Evolutionary conservation across 2,888 invertebrate species (phyloP).

Genomic region (Euplagia quadripunctaria): DNA sequence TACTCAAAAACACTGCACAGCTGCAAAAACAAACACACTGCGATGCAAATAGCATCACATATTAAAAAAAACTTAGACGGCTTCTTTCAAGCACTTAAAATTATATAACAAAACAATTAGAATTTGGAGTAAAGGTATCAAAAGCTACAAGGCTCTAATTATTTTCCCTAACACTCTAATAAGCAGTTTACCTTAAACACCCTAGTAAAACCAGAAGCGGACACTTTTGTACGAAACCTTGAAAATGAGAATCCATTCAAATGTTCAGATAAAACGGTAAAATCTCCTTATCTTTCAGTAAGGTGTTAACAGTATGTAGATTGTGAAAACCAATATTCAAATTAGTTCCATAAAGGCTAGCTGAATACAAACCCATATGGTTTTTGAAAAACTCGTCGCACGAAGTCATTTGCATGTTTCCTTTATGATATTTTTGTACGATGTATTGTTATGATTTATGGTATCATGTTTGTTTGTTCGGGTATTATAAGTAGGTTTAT

Average conservation of each 20-base stretch:
- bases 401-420: background rate
- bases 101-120: too few species aligned
- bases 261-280: conserved; percentile 17
- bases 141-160: too few species aligned
- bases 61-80: too few species aligned
- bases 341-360: conserved; percentile 9
- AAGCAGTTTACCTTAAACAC: conserved; percentile 6
- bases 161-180: background rate
- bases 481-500: background rate
- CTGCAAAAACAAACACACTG: too few species aligned
- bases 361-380: background rate
- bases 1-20: too few species aligned
- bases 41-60: too few species aligned
- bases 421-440: background rate
- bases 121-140: too few species aligned
- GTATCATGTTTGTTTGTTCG: background rate
- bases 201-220: background rate
- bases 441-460: background rate
- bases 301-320: conserved; percentile 16
- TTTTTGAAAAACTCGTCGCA: background rate
- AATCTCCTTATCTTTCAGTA: conserved; percentile 15
- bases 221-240: conserved; percentile 23
- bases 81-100: too few species aligned
- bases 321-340: conserved; percentile 27
- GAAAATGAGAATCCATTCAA: conserved; percentile 35